Evolutionary conservation across 2,113 vertebrate species (phyloP).

Genomic region (Labeo rohita): DNA sequence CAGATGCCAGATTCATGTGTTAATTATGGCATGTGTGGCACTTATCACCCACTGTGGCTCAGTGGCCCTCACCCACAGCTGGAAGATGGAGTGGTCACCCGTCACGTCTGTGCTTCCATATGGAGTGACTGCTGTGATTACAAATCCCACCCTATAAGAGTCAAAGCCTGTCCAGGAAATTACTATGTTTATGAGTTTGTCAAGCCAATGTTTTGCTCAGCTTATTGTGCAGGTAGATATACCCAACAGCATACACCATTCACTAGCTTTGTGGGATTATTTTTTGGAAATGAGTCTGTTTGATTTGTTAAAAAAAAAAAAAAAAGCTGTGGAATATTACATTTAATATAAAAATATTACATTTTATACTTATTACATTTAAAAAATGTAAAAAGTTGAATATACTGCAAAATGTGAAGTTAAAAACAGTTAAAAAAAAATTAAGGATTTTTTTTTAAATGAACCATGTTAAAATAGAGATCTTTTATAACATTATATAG

Average conservation of each 20-base stretch:
- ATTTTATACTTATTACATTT: too few relatives aligned
- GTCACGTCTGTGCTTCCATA: not conserved
- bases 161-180: constrained; percentile 37
- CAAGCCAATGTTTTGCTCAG: not conserved
- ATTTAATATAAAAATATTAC: not conserved
- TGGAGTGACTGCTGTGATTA: not conserved
- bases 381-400: too few relatives aligned
- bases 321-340: not conserved
- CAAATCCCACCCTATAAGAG: constrained; percentile 3
- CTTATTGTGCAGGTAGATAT: not conserved
- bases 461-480: too few relatives aligned
- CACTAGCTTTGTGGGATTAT: not conserved
- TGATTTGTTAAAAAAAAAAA: too few relatives aligned
- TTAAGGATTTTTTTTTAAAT: too few relatives aligned
- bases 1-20: constrained; percentile 23
- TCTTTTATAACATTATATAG: too few relatives aligned
- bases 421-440: too few relatives aligned
- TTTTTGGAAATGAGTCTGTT: not conserved
- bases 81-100: constrained; percentile 20
- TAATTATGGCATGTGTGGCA: not conserved
- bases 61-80: not conserved
- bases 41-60: not conserved
- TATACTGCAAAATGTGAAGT: too few relatives aligned
- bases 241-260: not conserved
- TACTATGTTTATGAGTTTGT: constrained; percentile 32